Base-by-base conservation (phyloP, 2,113 vertebrate species). In the Gymnorhina tibicen region DNA sequence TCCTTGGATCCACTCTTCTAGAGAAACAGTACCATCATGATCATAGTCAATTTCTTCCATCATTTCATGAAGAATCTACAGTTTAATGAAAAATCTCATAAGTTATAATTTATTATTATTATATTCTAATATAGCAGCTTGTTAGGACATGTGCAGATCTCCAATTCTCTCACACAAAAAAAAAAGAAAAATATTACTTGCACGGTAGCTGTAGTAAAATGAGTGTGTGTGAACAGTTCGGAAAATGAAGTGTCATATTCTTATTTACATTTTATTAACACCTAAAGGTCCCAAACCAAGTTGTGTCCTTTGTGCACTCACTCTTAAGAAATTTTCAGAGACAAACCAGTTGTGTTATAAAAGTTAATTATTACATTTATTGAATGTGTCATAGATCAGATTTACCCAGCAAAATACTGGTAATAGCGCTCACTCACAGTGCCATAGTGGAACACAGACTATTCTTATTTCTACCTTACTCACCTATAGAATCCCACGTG, bases 11-110 rank as follows among this genome's bases (percentile, higher is more conserved):
- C 99, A 99, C 83, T 99, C 99, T 87, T 99, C 98, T 85, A 99
- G 96, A 15, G 99, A 99, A 67, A 99, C 99, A 0, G 98, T 99
- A 35, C 99, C 99, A 47, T 99, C 99, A 32, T 97, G 98, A 78
- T 99, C 99, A 30, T 99, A 99, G 96, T 99, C 99, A 56, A 99
- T 99, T 97, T 99, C 99, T 92, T 98, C 98, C 99, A 99, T 99
- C 99, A 99, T 99, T 95, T 99, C 99, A 96, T 99, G 99, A 41
- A 99, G 98, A 75, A 99, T 99, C 99, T 99, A 83, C 27, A 59
- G 58, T 94, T 64, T 44, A 70, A 56, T 55, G 18, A 76, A 88
- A 95, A 83, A 59, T 30, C 6, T 50, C 10, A 0, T 90, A 7
- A 82, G 42, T 77, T 64, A 17, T 19, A 32, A 32, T 69, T 69